Evolutionary conservation across 2,797 vertebrate species (phyloP), one percentile per base, ranked within the genome.

Genomic region (Syngnathus rostellatus): DNA sequence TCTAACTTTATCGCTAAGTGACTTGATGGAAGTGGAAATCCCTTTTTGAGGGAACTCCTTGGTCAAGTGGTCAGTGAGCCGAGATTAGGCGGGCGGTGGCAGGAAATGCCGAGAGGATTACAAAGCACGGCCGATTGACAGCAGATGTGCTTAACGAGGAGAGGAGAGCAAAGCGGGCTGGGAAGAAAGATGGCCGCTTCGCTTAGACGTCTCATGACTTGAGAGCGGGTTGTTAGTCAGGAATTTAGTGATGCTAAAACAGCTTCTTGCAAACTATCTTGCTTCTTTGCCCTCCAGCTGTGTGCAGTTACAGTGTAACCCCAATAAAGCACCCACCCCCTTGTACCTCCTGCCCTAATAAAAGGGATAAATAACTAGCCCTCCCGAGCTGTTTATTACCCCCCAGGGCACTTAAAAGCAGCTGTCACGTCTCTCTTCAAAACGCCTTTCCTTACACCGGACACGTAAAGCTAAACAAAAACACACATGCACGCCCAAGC

Each of bases 351-450:
- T 83, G 79, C 81, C 80, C 86, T 81, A 87, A 86, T 90, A 87
- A 90, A 89, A 87, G 69, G 76, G 85, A 81, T 86, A 90, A 89
- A 90, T 88, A 89, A 86, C 89, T 78, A 68, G 82, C 83, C 85
- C 87, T 87, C 88, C 87, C 78, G 86, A 75, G 69, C 71, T 86
- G 85, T 89, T 91, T 90, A 92, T 91, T 87, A 88, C 76, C 85
- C 90, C 90, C 87, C 85, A 83, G 84, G 88, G 90, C 89, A 89
- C 87, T 92, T 90, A 92, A 66, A 90, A 78, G 86, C 90, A 92
- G 91, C 91, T 92, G 90, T 88, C 89, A 85, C 77, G 74, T 75
- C 82, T 74, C 77, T 5, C 68, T 81, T 87, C 74, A 86, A 88
- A 89, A 85, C 41, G 51, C 73, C 75, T 66, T 38, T 31, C 64